Evolutionary conservation across 2,113 vertebrate species (phyloP).

Genomic region (Setophaga coronata): DNA sequence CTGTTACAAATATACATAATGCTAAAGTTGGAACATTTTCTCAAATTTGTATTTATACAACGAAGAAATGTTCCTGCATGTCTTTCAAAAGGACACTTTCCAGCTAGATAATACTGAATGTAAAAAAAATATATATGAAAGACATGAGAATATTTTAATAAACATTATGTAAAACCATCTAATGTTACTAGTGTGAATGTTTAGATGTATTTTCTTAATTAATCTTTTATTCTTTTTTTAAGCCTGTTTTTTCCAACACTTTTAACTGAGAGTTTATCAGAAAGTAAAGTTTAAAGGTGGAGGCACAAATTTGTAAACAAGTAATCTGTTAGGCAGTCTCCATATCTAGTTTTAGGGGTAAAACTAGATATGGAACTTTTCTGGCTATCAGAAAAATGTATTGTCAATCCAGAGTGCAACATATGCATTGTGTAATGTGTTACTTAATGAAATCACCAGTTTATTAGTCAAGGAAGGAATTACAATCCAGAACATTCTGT

Average conservation of each 20-base stretch:
- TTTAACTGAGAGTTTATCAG: not conserved
- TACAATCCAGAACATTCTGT: not conserved
- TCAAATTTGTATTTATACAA: not conserved
- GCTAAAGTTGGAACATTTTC: not conserved
- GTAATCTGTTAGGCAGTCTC: not conserved
- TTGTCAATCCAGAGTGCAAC: not conserved
- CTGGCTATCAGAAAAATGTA: not conserved
- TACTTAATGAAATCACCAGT: not conserved
- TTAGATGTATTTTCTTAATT: not conserved
- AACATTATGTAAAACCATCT: not conserved
- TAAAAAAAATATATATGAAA: not conserved
- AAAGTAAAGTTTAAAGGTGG: not conserved
- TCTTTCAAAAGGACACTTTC: not conserved
- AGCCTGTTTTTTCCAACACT: not conserved
- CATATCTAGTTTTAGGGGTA: not conserved
- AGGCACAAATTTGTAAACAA: not conserved
- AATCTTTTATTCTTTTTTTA: not conserved
- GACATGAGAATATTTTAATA: not conserved
- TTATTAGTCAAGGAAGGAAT: not conserved
- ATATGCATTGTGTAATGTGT: not conserved
- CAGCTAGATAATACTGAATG: not conserved
- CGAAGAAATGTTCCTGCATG: not conserved
- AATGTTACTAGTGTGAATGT: not conserved
- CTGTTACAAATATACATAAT: not conserved
- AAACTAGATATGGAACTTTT: not conserved